phyloP scores from a whole-genome alignment of 2,888 invertebrate genomes.

The Theretra japonica region DNA sequence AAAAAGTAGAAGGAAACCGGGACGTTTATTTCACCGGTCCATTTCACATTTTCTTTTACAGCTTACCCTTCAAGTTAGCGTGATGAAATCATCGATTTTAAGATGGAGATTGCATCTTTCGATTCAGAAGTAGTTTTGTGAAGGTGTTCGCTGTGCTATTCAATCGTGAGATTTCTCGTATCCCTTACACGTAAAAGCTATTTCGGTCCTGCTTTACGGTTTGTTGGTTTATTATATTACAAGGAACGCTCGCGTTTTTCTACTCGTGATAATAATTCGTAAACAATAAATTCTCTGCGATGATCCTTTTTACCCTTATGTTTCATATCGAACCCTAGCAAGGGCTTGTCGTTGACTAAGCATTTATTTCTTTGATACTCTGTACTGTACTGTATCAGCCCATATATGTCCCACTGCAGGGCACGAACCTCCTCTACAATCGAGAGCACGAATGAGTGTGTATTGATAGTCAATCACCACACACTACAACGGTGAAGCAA shows the following conservation, averaged over 20 bases:
- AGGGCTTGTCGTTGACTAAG: too few relatives aligned
- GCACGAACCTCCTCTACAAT: too few relatives aligned
- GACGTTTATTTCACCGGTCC: slow-evolving; percentile 14
- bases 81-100: slow-evolving; percentile 16
- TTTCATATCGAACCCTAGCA: neutral
- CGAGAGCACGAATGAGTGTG: too few relatives aligned
- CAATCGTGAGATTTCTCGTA: neutral
- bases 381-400: too few relatives aligned
- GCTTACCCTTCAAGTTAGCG: slow-evolving; percentile 25
- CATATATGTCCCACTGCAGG: too few relatives aligned
- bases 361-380: too few relatives aligned
- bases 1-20: neutral
- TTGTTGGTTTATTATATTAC: neutral
- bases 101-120: slow-evolving; percentile 15
- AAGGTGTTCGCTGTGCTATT: slow-evolving; percentile 6
- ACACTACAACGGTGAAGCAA: too few relatives aligned
- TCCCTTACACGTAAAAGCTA: slow-evolving; percentile 4
- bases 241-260: neutral
- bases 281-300: slow-evolving; percentile 4
- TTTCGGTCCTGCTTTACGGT: neutral
- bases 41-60: slow-evolving; percentile 30
- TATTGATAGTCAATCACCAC: too few relatives aligned
- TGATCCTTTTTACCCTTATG: neutral
- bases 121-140: slow-evolving; percentile 14
- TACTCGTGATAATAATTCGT: slow-evolving; percentile 10